Evolutionary conservation across 2,113 vertebrate genomes (phyloP).

Genomic region (Callorhinus ursinus): DNA sequence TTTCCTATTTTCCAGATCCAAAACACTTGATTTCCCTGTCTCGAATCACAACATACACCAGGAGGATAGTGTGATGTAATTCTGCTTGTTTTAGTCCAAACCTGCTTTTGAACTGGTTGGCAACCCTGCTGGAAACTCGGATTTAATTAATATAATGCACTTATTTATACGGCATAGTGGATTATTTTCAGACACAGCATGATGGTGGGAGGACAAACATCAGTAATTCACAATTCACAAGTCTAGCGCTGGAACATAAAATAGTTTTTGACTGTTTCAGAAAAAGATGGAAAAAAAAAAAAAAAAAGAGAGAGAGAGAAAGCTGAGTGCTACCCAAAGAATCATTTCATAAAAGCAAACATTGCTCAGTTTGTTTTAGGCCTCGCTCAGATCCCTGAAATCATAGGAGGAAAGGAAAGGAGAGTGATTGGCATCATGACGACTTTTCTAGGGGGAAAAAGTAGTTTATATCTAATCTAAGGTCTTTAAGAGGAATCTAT

Average conservation of each 20-base stretch:
- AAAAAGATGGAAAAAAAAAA: background rate
- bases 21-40: background rate
- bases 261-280: background rate
- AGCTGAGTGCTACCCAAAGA: background rate
- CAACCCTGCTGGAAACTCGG: background rate
- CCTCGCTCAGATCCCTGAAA: background rate
- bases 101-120: background rate
- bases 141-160: background rate
- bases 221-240: background rate
- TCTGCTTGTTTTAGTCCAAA: background rate
- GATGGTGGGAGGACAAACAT: background rate
- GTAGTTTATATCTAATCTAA: slow-evolving; percentile 69
- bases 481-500: slow-evolving; percentile 82
- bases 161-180: background rate
- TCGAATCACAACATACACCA: background rate
- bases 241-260: background rate
- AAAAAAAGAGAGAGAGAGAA: background rate
- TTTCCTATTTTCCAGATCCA: background rate
- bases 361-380: background rate
- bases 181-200: background rate
- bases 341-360: background rate
- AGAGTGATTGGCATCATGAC: slow-evolving; percentile 52
- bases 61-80: background rate
- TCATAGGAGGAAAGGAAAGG: background rate
- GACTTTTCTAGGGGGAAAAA: slow-evolving; percentile 61